Percentiles rank a stretch among this genome's conserved stretches.
Evolutionary conservation across 2,113 vertebrate species (phyloP).

Genomic region (Naja naja): DNA sequence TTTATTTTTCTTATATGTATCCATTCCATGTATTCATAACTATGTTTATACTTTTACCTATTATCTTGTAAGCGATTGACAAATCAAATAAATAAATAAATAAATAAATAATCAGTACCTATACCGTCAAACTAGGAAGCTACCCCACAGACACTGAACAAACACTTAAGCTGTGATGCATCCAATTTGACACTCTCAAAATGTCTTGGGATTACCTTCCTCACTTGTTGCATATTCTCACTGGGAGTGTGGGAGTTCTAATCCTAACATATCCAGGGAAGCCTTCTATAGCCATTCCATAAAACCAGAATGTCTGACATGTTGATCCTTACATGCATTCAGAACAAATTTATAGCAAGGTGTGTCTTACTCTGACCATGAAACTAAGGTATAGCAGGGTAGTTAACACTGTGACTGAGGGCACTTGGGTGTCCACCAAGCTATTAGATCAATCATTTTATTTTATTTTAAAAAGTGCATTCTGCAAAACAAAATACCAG

Average conservation of each 20-base stretch:
- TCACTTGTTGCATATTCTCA: not conserved
- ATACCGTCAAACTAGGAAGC: not conserved
- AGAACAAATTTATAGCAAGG: not conserved
- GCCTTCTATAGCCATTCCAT: not conserved
- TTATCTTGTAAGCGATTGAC: too few species aligned
- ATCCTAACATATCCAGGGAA: not conserved
- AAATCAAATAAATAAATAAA: too few species aligned
- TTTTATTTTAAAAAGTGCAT: not conserved
- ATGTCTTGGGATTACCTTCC: not conserved
- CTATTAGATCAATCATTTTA: not conserved
- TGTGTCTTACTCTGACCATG: not conserved
- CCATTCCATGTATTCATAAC: too few species aligned
- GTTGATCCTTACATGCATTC: not conserved
- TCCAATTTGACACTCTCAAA: not conserved
- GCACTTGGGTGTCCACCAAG: not conserved
- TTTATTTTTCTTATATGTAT: too few species aligned
- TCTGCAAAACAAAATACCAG: not conserved
- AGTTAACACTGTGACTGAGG: not conserved
- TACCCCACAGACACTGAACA: not conserved
- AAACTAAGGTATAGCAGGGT: not conserved
- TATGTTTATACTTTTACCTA: too few species aligned
- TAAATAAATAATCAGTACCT: too few species aligned
- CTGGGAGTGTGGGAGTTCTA: not conserved
- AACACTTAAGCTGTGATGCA: too few species aligned
- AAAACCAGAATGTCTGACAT: not conserved